Base-by-base conservation (phyloP, 1,140 invertebrate genomes). In the Uloborus diversus region DNA sequence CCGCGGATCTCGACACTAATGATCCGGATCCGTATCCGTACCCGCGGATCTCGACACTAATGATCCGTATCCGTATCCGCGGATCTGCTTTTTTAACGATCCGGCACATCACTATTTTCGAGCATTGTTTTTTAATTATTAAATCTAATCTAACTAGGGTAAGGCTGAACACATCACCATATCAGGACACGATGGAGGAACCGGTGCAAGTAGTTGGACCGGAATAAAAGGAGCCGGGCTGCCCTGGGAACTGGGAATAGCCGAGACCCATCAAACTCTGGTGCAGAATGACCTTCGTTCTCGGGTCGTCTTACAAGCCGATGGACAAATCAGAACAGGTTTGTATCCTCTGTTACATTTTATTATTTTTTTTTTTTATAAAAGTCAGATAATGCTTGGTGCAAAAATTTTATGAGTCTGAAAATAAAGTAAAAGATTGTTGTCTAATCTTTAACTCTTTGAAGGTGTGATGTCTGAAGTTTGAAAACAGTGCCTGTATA, bases 161-260 rank as follows among this genome's bases (percentile, higher is more conserved):
- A 99, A 99, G 89, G 96, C 96, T 7, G 97, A 99, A 85, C 97
- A 99, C 85, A 97, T 99, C 83, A 96, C 97, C 7, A 98, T 99
- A 82, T 99, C 97, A 32, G 98, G 98, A 0, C 97, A 99, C 87
- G 98, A 99, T 88, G 98, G 98, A 66, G 97, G 97, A 51, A 99
- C 97, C 47, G 97, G 97, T 27, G 97, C 97, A 42, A 96, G 94
- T 86, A 97, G 95, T 73, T 99, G 97, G 97, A 99, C 97, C 1
- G 96, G 90, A 20, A 91, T 91, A 81, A 99, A 98, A 89, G 93
- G 93, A 81, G 96, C 97, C 17, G 97, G 97, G 23, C 88, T 99
- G 62, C 98, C 98, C 0, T 99, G 97, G 97, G 98, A 99, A 88
- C 88, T 99, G 81, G 97, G 97, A 56, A 90, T 99, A 57, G 94